phyloP scores from a whole-genome alignment of 2,113 vertebrate species.

The Upupa epops region DNA sequence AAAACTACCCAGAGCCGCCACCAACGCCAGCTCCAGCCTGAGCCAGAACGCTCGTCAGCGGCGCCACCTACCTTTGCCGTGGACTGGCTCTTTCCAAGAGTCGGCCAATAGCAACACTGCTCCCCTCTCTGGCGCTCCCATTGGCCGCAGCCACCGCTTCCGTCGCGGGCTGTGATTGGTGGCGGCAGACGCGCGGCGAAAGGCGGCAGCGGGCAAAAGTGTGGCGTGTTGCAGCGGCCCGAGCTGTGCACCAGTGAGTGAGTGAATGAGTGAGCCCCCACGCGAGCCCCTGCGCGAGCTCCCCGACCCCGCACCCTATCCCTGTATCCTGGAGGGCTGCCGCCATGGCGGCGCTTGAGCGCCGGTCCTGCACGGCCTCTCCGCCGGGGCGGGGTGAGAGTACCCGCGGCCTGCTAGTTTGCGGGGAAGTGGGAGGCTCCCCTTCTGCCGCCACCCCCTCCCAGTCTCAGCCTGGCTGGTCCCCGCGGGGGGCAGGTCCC shows the following conservation, averaged over 20 bases:
- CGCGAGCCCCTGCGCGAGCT: neutral
- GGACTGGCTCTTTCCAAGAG: neutral
- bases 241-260: neutral
- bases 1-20: too few relatives aligned
- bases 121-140: neutral
- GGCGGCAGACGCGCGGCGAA: neutral
- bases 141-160: neutral
- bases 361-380: too few relatives aligned
- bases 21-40: too few relatives aligned
- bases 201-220: constrained; percentile 19
- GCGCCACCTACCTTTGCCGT: neutral
- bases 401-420: neutral
- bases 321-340: neutral
- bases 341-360: neutral
- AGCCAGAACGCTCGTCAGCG: too few relatives aligned
- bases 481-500: neutral
- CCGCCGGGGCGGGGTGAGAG: too few relatives aligned
- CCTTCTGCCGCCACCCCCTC: too few relatives aligned
- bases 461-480: neutral
- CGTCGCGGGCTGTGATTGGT: constrained; percentile 11
- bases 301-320: too few relatives aligned
- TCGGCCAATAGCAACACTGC: neutral
- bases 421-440: too few relatives aligned
- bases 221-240: neutral
- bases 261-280: neutral